A percentile compares a stretch with the other conserved stretches of the same genome.
Conservation (phyloP, 1,140 invertebrate species). For the Halesus radiatus region DNA sequence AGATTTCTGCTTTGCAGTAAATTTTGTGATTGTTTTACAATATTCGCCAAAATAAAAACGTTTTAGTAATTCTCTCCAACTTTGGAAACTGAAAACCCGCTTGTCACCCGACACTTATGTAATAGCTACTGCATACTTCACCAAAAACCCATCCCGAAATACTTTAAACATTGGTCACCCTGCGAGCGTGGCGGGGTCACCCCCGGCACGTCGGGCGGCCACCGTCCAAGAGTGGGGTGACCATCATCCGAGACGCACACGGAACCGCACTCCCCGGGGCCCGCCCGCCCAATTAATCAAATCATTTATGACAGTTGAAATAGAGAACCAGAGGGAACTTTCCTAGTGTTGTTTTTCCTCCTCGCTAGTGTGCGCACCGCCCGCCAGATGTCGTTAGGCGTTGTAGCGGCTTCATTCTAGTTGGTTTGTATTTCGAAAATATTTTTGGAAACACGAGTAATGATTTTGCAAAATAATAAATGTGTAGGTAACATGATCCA, state of each 20-base stretch:
- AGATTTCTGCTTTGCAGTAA: no score
- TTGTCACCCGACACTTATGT: no score
- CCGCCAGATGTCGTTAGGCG: slow-evolving; percentile 7
- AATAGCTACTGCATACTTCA: no score
- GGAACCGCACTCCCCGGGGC: slow-evolving; percentile 27
- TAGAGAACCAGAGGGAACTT: slow-evolving; percentile 6
- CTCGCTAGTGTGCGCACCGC: not conserved
- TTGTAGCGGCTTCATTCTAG: not conserved
- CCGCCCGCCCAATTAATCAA: slow-evolving; percentile 14
- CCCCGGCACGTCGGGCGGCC: not conserved
- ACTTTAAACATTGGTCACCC: no score
- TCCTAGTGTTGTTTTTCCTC: slow-evolving; percentile 22
- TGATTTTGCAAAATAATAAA: not conserved
- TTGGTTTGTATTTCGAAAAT: not conserved
- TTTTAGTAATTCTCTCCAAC: no score
- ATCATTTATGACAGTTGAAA: slow-evolving; percentile 23
- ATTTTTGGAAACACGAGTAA: not conserved
- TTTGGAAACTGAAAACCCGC: no score
- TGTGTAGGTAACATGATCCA: no score
- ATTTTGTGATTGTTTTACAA: no score
- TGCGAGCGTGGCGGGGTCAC: no score
- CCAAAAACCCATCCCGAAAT: no score
- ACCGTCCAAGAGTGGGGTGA: not conserved
- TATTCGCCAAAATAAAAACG: no score
- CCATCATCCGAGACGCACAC: slow-evolving; percentile 23